Evolutionary conservation across 2,797 vertebrate genomes (phyloP).

Genomic region (Coranthus polyacanthus): DNA sequence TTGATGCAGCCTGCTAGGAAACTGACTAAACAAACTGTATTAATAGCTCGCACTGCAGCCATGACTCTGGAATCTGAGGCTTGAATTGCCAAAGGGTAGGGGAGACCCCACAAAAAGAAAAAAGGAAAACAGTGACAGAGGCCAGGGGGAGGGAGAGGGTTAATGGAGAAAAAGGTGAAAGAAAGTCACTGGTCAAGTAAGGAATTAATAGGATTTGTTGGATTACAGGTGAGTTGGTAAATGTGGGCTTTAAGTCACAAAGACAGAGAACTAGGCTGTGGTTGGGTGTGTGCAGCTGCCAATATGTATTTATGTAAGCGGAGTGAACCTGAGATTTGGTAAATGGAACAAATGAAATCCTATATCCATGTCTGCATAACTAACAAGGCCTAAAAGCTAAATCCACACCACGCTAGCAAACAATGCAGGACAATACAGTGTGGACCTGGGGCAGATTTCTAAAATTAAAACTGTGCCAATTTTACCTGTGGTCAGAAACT

Average conservation of each 20-base stretch:
- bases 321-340: conserved; percentile 79
- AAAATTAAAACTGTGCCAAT: conserved; percentile 66
- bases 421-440: conserved; percentile 63
- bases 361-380: conserved; percentile 79
- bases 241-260: conserved; percentile 22
- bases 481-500: conserved; percentile 37
- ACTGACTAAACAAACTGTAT: conserved; percentile 92
- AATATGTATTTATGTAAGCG: conserved; percentile 75
- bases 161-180: conserved; percentile 26
- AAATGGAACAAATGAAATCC: conserved; percentile 85
- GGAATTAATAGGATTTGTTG: conserved; percentile 49
- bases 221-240: conserved; percentile 55
- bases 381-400: conserved; percentile 65
- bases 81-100: conserved; percentile 86
- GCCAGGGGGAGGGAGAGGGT: conserved; percentile 7
- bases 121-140: conserved; percentile 21
- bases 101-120: conserved; percentile 82
- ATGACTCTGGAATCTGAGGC: conserved; percentile 84
- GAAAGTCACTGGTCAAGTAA: conserved; percentile 26
- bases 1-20: conserved; percentile 91
- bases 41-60: conserved; percentile 86
- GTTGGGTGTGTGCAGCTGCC: conserved; percentile 51
- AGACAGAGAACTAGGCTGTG: conserved; percentile 47
- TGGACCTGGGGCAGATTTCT: conserved; percentile 49
- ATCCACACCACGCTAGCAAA: conserved; percentile 63